phyloP scores from a whole-genome alignment of 2,113 vertebrate genomes.

The rat (Rattus norvegicus) region DNA sequence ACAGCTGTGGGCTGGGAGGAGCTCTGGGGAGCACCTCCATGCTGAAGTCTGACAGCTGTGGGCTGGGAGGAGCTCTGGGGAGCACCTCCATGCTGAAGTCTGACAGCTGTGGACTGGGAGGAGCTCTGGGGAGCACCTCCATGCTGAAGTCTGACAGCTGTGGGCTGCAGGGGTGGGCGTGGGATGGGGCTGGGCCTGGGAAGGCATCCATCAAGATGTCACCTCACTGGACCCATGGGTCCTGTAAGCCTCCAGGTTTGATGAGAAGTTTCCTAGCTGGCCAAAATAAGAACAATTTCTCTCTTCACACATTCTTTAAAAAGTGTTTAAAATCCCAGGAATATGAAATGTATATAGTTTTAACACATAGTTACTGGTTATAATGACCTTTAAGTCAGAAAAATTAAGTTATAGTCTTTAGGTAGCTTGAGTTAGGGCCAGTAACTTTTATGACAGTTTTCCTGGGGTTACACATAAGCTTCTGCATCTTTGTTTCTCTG shows the following conservation, averaged over 20 bases:
- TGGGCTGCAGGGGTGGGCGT: too few relatives aligned
- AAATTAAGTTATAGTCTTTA: neutral
- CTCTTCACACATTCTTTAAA: constrained; percentile 2
- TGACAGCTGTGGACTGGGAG: too few relatives aligned
- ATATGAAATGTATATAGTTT: neutral
- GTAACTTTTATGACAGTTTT: constrained; percentile 31
- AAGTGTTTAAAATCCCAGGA: neutral
- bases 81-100: neutral
- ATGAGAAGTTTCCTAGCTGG: constrained; percentile 5
- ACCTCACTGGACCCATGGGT: neutral
- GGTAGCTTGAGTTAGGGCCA: neutral
- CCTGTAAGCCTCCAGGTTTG: neutral
- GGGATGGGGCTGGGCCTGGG: too few relatives aligned
- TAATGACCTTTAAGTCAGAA: neutral
- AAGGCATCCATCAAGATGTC: neutral
- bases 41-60: too few relatives aligned
- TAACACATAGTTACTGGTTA: constrained; percentile 22
- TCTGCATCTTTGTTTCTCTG: neutral
- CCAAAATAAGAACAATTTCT: constrained; percentile 6
- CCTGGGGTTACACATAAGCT: neutral
- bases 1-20: too few relatives aligned
- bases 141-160: too few relatives aligned
- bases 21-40: too few relatives aligned
- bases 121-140: neutral
- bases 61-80: neutral